Conservation (phyloP, 2,797 vertebrate species). For the Oreortyx pictus region DNA sequence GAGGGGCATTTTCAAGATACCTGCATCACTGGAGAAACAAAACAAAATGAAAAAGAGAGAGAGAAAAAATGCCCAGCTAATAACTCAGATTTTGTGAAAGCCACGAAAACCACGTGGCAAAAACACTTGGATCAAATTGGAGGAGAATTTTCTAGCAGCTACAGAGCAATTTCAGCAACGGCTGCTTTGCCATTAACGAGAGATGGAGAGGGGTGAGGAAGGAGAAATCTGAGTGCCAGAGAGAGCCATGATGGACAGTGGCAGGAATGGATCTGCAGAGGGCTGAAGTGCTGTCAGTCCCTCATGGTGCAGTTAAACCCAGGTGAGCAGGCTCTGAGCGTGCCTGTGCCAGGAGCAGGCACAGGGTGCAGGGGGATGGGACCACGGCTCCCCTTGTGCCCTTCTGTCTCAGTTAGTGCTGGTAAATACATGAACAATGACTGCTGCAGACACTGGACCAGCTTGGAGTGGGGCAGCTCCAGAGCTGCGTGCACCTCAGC, state of each 20-base stretch:
- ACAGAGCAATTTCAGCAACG: background rate
- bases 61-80: background rate
- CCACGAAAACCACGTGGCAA: background rate
- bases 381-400: background rate
- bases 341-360: background rate
- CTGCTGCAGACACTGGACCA: rapidly evolving
- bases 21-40: background rate
- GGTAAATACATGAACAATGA: background rate
- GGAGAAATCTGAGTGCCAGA: background rate
- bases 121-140: background rate
- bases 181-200: background rate
- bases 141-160: background rate
- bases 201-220: background rate
- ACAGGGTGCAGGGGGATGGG: background rate
- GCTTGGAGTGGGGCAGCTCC: background rate
- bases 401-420: rapidly evolving
- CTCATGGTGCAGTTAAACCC: background rate
- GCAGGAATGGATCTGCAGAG: background rate
- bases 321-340: rapidly evolving
- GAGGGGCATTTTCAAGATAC: background rate
- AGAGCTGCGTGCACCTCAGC: background rate
- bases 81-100: background rate
- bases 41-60: too few relatives aligned
- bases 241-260: background rate
- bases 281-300: background rate